phyloP scores from a whole-genome alignment of 2,888 invertebrate genomes.

The Agrochola macilenta region DNA sequence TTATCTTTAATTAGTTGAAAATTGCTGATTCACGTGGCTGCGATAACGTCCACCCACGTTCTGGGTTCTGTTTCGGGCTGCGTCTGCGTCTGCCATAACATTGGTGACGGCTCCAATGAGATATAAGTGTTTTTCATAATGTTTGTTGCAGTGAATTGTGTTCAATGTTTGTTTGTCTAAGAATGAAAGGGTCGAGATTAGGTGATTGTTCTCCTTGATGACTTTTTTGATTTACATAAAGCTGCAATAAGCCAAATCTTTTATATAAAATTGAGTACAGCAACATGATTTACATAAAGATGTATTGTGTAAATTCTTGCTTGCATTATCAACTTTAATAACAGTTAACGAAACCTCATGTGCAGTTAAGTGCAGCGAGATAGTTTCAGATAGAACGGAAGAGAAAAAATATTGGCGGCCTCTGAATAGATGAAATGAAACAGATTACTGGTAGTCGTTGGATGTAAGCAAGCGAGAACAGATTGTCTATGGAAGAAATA shows the following conservation, averaged over 20 bases:
- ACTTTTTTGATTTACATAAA: not conserved
- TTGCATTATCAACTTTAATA: too few species aligned
- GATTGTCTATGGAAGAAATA: not conserved
- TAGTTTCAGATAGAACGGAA: not conserved
- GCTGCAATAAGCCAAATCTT: not conserved
- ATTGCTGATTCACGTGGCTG: constrained; percentile 82
- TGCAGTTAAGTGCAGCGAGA: not conserved
- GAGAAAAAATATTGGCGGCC: too few species aligned
- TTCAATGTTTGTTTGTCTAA: constrained; percentile 33
- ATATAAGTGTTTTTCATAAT: constrained; percentile 48
- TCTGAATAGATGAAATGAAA: too few species aligned
- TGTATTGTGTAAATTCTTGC: too few species aligned
- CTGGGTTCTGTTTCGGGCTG: constrained; percentile 37
- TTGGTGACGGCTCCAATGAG: constrained; percentile 69
- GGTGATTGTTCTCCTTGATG: constrained; percentile 4
- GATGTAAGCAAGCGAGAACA: not conserved
- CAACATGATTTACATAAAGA: too few species aligned
- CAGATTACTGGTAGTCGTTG: not conserved
- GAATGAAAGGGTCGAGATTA: constrained; percentile 12
- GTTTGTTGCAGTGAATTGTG: constrained; percentile 33
- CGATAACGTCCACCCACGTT: constrained; percentile 73
- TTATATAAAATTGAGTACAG: too few species aligned
- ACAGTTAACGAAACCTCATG: not conserved
- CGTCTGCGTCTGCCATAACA: constrained; percentile 76
- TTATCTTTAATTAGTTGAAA: constrained; percentile 85